Evolutionary conservation across 2,888 invertebrate species (phyloP), one percentile per base, ranked within the genome.

Genomic region (Thymelicus lineola): DNA sequence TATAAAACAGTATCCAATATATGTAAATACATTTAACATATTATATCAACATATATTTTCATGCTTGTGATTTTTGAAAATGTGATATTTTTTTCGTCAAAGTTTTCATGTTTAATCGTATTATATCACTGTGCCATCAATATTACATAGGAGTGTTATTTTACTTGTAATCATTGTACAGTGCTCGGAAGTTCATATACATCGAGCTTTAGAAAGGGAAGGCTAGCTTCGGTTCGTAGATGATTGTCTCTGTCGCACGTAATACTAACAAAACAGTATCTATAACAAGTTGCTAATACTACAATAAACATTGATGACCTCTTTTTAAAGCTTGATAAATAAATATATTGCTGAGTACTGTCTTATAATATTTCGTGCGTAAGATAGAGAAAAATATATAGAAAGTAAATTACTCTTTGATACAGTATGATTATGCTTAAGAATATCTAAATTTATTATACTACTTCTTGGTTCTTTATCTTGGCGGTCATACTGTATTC

Each of bases 1-100:
- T 80, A 79, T 74, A 72, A 76, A 75, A 77, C 48, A 69, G 20
- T 69, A 48, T 63, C 38, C 35, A 15, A 74, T 74, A 74, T 75
- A 75, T 80, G 80, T 80, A 84, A 81, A 82, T 69, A 76, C 75
- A 75, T 77, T 59, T 71, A 75, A 65, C 74, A 75, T 71, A 71
- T 61, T 71, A 71, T 61, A 69, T 66, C 66, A 68, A 74, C 69
- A 72, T 67, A 65, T 60, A 71, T 73, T 72, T 70, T 75, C 42
- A 71, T 72, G 70, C 53, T 65, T 70, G 73, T 76, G 73, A 74
- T 74, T 72, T 72, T 45, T 70, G 53, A 60, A 72, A 71, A 73
- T 74, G 71, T 74, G 74, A 74, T 76, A 74, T 74, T 71, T 63
- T 71, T 73, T 71, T 70, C 66, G 14, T 70, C 72, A 62, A 73